Evolutionary conservation across 2,888 invertebrate species (phyloP), one percentile per base, ranked within the genome.

Genomic region (Drosophila limbata): DNA sequence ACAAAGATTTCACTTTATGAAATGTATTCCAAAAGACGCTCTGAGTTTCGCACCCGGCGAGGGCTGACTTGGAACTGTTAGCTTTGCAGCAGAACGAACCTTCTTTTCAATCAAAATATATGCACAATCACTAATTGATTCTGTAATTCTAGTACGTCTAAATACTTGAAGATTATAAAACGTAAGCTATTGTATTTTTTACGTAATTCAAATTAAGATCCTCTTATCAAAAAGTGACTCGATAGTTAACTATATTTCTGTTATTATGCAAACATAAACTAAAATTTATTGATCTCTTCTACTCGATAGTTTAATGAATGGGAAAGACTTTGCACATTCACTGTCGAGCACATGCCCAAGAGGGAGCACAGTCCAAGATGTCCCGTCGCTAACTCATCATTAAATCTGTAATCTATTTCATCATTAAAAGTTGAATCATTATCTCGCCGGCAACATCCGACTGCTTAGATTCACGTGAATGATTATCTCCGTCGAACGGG

Each of bases 391-490:
- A 8, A 21, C n/a, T n/a, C 17, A 28, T 70, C 19, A 42, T 31
- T 39, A 5, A 28, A 48, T 50, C 33, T n/a, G 1, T 47, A 5
- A 11, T 25, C 25, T 25, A 25, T 28, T 28, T n/a, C 9, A 10
- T 25, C 2, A 40, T 35, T 15, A 28, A 15, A 1, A 17, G 28
- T 17, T 77, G 72, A 73, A 13, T 73, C 77, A 73, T 42, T 9
- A 42, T 5, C 28, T 31, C 31, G 28, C 13, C 9, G 9, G 13
- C 10, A 37, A 17, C 10, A 37, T 9, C 3, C 15, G 31, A 45
- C 10, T n/a, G 8, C 15, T 15, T 6, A 25, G 51, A n/a, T 37
- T 39, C 35, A 47, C 33, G 33, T 33, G 31, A 50, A 4, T 48
- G 42, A 55, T 42, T 31, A 55, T 31, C 10, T 55, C 42, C 3